Conservation (phyloP, 2,888 invertebrate species). For the Cantharis rustica region DNA sequence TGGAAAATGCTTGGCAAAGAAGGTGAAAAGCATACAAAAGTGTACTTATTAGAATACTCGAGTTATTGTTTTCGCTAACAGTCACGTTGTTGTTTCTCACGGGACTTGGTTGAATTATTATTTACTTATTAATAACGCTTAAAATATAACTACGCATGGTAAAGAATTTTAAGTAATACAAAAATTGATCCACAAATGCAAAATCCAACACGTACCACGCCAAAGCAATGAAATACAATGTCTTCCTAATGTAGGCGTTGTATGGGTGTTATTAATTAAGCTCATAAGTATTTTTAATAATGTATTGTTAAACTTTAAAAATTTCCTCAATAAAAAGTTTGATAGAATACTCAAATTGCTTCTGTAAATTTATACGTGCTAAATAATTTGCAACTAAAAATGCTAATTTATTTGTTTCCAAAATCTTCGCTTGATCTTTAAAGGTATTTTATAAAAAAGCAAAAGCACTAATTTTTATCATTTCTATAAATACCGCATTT, state of each 20-base stretch:
- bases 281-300: not conserved
- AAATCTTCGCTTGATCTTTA: not conserved
- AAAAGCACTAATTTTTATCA: not conserved
- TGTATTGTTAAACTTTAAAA: not conserved
- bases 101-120: constrained; percentile 41
- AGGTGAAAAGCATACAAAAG: constrained; percentile 45
- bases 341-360: not conserved
- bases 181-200: constrained; percentile 20
- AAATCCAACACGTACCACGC: constrained; percentile 6
- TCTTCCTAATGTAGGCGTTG: not conserved
- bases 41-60: constrained; percentile 56
- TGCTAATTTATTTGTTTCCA: not conserved
- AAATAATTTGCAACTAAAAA: not conserved
- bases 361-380: not conserved
- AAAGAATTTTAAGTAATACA: constrained; percentile 13
- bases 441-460: no score
- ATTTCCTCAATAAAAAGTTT: no score
- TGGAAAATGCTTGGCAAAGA: constrained; percentile 27
- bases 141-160: constrained; percentile 18
- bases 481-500: not conserved
- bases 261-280: not conserved
- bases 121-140: constrained; percentile 28
- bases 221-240: not conserved
- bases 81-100: constrained; percentile 59
- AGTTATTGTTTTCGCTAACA: constrained; percentile 54